Percentiles rank a stretch among this genome's conserved stretches.
These are phyloP conservation scores for Myotis findleyi DNA, from an alignment of 2,797 vertebrate species.

Conservation along the genomic window DNA sequence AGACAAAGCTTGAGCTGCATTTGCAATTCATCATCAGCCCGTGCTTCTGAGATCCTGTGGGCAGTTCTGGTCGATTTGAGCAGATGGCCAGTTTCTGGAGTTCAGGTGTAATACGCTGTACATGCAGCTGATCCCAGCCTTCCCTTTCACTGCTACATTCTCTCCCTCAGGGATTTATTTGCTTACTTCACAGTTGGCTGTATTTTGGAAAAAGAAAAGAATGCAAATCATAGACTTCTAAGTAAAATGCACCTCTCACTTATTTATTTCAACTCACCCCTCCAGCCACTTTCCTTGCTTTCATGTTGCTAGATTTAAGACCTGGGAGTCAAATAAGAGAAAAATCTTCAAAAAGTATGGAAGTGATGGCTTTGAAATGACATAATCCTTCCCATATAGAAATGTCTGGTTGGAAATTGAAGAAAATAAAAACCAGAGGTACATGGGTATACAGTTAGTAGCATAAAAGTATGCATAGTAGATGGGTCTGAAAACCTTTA, in stretches of 20 bases:
- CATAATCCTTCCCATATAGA: conserved; percentile 9
- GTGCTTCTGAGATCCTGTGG: conserved; percentile 25
- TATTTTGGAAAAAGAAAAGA: conserved; percentile 43
- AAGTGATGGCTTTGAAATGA: not conserved
- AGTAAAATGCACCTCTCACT: not conserved
- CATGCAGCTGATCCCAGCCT: not conserved
- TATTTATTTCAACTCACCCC: not conserved
- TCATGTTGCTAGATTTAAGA: conserved; percentile 8
- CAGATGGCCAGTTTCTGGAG: conserved; percentile 70
- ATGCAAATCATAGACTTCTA: conserved; percentile 35
- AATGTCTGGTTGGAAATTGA: conserved; percentile 31
- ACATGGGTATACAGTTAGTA: not conserved
- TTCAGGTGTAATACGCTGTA: conserved; percentile 66
- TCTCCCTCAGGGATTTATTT: conserved; percentile 1
- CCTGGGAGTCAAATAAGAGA: not conserved
- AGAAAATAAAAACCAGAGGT: conserved; percentile 32
- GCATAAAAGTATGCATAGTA: not conserved
- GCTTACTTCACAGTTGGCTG: conserved; percentile 31
- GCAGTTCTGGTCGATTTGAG: not conserved
- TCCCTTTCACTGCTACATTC: conserved; percentile 11
- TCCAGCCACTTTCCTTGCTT: not conserved
- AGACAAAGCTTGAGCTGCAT: conserved; percentile 49
- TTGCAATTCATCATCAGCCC: conserved; percentile 72
- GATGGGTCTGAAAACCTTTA: not conserved
- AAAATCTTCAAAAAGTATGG: not conserved